phyloP scores from a whole-genome alignment of 2,888 invertebrate genomes.

The Macrosoma leucophasiata region DNA sequence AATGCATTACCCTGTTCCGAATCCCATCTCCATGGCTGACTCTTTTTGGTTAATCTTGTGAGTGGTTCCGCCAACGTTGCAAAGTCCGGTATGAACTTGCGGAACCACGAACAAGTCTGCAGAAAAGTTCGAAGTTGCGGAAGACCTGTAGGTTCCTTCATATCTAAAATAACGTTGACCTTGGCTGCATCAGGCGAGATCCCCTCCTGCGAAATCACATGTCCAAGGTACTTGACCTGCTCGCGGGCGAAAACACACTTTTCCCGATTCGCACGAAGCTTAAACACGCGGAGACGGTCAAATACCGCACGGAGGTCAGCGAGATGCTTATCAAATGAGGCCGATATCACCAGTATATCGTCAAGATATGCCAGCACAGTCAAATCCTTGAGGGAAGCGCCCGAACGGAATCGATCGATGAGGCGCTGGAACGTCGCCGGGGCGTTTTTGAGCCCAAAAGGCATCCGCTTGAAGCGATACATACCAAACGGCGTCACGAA shows the following conservation, averaged over 20 bases:
- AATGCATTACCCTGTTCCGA: slow-evolving; percentile 15
- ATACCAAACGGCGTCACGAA: slow-evolving; percentile 33
- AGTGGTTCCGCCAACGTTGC: slow-evolving; percentile 29
- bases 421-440: slow-evolving; percentile 33
- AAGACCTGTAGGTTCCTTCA: slow-evolving; percentile 17
- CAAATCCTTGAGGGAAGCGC: slow-evolving; percentile 20
- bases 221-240: slow-evolving; percentile 21
- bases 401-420: slow-evolving; percentile 22
- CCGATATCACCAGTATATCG: slow-evolving; percentile 31
- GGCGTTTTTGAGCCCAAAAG: slow-evolving; percentile 33
- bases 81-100: slow-evolving; percentile 29
- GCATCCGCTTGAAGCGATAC: slow-evolving; percentile 34
- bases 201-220: slow-evolving; percentile 20
- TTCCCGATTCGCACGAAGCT: slow-evolving; percentile 27
- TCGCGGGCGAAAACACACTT: slow-evolving; percentile 26
- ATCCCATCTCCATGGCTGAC: slow-evolving; percentile 28
- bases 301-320: slow-evolving; percentile 27
- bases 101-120: slow-evolving; percentile 34
- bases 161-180: slow-evolving; percentile 15
- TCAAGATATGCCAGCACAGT: slow-evolving; percentile 32
- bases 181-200: slow-evolving; percentile 20
- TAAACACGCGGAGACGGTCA: slow-evolving; percentile 24
- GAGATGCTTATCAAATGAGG: slow-evolving; percentile 24
- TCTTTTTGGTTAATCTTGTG: slow-evolving; percentile 31
- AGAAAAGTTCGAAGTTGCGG: slow-evolving; percentile 23